Conservation (phyloP, 2,113 vertebrate genomes). For the Datnioides undecimradiatus region DNA sequence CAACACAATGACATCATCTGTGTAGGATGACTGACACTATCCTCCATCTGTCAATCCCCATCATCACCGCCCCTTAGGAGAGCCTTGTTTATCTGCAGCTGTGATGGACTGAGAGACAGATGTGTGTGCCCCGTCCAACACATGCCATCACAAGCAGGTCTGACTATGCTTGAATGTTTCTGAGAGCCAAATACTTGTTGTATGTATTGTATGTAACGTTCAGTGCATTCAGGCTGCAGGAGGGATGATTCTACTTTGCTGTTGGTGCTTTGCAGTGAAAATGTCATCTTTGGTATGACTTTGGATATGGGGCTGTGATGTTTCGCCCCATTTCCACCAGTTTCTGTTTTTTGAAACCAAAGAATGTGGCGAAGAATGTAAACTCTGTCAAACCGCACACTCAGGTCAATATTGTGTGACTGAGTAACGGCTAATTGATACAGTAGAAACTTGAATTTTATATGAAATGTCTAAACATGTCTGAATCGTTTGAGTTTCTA, state of each 20-base stretch:
- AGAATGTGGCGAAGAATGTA: not conserved
- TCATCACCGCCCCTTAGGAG: conserved; percentile 38
- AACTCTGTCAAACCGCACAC: not conserved
- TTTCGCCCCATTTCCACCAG: not conserved
- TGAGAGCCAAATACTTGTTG: not conserved
- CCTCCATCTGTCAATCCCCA: conserved; percentile 61
- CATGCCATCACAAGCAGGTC: conserved; percentile 5
- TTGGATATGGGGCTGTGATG: not conserved
- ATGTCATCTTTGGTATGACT: not conserved
- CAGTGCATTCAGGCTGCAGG: not conserved
- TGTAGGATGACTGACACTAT: conserved; percentile 63
- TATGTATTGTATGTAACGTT: not conserved
- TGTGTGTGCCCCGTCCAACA: conserved; percentile 21
- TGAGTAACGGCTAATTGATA: no score
- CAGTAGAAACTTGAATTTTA: not conserved
- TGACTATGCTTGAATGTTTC: not conserved
- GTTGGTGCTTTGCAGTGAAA: not conserved
- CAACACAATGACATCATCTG: conserved; percentile 63
- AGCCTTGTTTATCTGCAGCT: conserved; percentile 53
- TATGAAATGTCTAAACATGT: not conserved
- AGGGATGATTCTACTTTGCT: not conserved
- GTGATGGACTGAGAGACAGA: conserved; percentile 43
- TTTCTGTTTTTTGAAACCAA: not conserved
- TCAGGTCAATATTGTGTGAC: no score
- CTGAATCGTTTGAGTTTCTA: no score